These are phyloP conservation scores for Brotula barbata DNA, from an alignment of 2,797 vertebrate genomes.

Conservation along the genomic window DNA sequence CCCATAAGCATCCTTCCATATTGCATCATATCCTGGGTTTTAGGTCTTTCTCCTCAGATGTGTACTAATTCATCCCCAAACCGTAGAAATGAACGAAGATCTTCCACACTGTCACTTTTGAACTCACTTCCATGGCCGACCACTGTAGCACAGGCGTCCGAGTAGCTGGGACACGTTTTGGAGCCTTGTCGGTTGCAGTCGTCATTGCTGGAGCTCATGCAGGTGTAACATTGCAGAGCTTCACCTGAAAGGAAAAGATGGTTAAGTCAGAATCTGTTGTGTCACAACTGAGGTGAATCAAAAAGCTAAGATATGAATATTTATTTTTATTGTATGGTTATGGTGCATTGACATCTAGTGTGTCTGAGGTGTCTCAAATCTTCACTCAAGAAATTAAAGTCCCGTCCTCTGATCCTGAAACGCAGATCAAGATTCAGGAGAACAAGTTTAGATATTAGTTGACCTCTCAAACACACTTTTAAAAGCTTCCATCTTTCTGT, in stretches of 20 bases:
- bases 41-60: not conserved
- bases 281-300: no score
- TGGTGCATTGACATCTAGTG: conserved; percentile 14
- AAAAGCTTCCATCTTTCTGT: conserved; percentile 39
- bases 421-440: conserved; percentile 24
- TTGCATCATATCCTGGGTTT: not conserved
- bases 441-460: conserved; percentile 48
- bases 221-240: conserved; percentile 85
- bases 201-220: conserved; percentile 86
- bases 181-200: conserved; percentile 90
- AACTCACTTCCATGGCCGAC: conserved; percentile 87
- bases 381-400: no score
- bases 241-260: conserved; percentile 68
- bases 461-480: conserved; percentile 67
- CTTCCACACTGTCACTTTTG: conserved; percentile 38
- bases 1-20: not conserved
- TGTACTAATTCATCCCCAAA: not conserved
- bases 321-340: conserved; percentile 11
- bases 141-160: conserved; percentile 86
- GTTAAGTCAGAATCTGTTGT: not conserved
- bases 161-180: conserved; percentile 84
- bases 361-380: no score
- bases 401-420: conserved; percentile 13
- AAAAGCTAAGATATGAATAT: no score
- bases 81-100: not conserved